phyloP scores from a whole-genome alignment of 2,797 vertebrate genomes.

The Carduelis carduelis region DNA sequence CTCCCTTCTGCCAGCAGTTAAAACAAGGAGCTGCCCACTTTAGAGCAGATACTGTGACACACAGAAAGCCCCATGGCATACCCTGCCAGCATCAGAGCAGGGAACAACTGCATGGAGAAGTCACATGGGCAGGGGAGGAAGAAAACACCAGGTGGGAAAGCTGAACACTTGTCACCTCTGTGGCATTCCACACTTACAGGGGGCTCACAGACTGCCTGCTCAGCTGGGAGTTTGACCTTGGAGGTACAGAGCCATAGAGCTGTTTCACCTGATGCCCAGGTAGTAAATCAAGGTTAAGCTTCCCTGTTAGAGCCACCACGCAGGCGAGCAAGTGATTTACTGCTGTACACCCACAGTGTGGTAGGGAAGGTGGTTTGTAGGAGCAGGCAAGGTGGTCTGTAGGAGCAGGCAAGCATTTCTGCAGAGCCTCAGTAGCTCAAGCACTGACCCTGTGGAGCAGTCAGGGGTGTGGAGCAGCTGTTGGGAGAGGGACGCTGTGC shows the following conservation, averaged over 20 bases:
- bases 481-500: neutral
- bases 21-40: neutral
- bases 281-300: neutral
- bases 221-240: neutral
- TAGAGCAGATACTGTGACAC: rapidly evolving
- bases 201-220: neutral
- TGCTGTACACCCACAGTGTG: rapidly evolving
- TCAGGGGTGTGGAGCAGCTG: neutral
- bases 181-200: neutral
- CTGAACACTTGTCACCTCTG: neutral
- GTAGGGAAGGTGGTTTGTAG: neutral
- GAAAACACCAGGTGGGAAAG: neutral
- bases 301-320: rapidly evolving
- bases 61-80: rapidly evolving
- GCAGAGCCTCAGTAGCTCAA: neutral
- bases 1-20: neutral
- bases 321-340: neutral
- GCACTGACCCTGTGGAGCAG: neutral
- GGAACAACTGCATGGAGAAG: neutral
- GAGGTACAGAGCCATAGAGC: neutral
- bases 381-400: neutral
- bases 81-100: rapidly evolving
- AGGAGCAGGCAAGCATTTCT: neutral
- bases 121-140: neutral
- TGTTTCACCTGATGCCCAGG: neutral